Percentiles rank a stretch among this genome's conserved stretches.
Conservation (phyloP, 1,140 invertebrate genomes). For the Bombus waltoni region DNA sequence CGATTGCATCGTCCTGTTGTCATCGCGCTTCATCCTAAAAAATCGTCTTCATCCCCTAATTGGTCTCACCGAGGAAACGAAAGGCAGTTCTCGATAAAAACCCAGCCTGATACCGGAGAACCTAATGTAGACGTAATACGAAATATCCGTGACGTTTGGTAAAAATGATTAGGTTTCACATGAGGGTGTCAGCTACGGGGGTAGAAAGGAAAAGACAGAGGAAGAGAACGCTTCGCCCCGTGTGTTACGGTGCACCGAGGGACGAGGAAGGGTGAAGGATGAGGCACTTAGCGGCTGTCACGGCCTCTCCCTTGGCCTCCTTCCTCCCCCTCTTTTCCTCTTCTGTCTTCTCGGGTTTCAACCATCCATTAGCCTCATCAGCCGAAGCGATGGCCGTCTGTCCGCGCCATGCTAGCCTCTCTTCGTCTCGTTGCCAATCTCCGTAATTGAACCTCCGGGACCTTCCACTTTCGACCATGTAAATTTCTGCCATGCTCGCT, state of each 20-base stretch:
- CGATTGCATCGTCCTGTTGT: not conserved
- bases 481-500: slow-evolving; percentile 55
- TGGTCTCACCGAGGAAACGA: slow-evolving; percentile 51
- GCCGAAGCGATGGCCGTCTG: slow-evolving; percentile 77
- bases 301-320: slow-evolving; percentile 76
- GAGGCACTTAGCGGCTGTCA: slow-evolving; percentile 80
- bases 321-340: slow-evolving; percentile 69
- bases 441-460: slow-evolving; percentile 76
- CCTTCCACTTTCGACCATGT: slow-evolving; percentile 57
- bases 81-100: slow-evolving; percentile 65
- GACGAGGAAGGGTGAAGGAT: slow-evolving; percentile 66
- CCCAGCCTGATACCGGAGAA: slow-evolving; percentile 65
- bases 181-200: slow-evolving; percentile 59
- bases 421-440: slow-evolving; percentile 70
- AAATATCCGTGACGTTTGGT: slow-evolving; percentile 72
- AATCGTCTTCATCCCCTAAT: slow-evolving; percentile 22
- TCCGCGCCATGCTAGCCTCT: slow-evolving; percentile 63
- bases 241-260: slow-evolving; percentile 5
- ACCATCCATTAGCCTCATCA: slow-evolving; percentile 82
- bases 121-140: slow-evolving; percentile 73
- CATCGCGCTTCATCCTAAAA: not conserved
- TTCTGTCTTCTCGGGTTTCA: slow-evolving; percentile 78
- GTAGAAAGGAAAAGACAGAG: slow-evolving; percentile 29
- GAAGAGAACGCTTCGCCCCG: slow-evolving; percentile 1
- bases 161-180: slow-evolving; percentile 81